These are phyloP conservation scores for Chesias legatella DNA, from an alignment of 2,888 invertebrate genomes.

Conservation along the genomic window DNA sequence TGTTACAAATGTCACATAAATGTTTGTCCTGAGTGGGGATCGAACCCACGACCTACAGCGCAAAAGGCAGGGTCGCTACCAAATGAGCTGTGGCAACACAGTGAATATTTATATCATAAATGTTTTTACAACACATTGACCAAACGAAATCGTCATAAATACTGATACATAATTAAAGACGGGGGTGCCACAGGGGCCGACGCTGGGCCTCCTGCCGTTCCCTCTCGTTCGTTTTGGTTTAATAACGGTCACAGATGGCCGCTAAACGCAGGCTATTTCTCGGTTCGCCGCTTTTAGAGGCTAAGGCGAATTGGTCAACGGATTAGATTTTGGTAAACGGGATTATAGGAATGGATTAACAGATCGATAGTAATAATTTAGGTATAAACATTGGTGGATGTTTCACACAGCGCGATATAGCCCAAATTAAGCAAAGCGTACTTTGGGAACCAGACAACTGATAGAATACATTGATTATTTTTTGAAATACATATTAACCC, in stretches of 20 bases:
- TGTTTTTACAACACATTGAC: too few relatives aligned
- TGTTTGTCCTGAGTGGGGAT: too few relatives aligned
- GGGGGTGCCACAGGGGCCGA: neutral
- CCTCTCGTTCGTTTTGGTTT: neutral
- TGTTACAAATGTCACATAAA: too few relatives aligned
- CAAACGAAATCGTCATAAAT: neutral
- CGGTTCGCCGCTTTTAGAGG: neutral
- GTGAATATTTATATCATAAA: too few relatives aligned
- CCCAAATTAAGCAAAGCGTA: slow-evolving; percentile 3
- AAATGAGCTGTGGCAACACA: too few relatives aligned
- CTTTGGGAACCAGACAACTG: too few relatives aligned
- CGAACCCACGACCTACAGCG: too few relatives aligned
- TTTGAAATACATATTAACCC: too few relatives aligned
- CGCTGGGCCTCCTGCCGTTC: neutral
- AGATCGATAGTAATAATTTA: too few relatives aligned
- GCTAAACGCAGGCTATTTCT: neutral
- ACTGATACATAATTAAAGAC: neutral
- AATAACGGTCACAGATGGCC: neutral
- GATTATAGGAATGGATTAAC: neutral
- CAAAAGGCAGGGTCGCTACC: too few relatives aligned
- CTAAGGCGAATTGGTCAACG: neutral
- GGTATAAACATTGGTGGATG: too few relatives aligned
- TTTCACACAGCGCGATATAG: slow-evolving; percentile 5
- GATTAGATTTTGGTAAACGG: neutral
- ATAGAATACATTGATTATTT: too few relatives aligned